Conservation (phyloP, 2,888 invertebrate genomes). For the Rhodophaea formosa region DNA sequence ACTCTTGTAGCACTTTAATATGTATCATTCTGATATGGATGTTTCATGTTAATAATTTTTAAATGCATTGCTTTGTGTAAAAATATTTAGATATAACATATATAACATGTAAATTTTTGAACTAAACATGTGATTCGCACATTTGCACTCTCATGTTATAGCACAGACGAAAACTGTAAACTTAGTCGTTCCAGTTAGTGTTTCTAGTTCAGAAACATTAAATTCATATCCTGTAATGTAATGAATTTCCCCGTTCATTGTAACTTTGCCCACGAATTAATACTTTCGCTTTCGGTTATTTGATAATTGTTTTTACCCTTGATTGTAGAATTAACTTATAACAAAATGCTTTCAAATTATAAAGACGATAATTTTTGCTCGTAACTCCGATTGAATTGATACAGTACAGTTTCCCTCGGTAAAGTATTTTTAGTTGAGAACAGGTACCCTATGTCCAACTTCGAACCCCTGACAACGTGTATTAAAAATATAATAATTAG, state of each 20-base stretch:
- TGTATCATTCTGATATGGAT: too few relatives aligned
- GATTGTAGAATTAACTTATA: too few relatives aligned
- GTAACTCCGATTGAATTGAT: too few relatives aligned
- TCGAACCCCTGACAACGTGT: too few relatives aligned
- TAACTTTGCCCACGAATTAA: neutral
- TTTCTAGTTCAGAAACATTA: constrained; percentile 2
- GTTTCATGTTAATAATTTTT: too few relatives aligned
- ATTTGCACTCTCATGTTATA: neutral
- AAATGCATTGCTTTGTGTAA: neutral
- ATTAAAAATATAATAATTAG: too few relatives aligned
- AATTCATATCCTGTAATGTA: neutral
- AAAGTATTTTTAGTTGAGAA: too few relatives aligned
- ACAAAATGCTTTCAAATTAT: too few relatives aligned
- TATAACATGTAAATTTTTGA: neutral
- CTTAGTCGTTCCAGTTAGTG: constrained; percentile 2
- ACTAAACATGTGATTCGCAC: neutral
- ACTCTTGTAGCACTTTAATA: too few relatives aligned
- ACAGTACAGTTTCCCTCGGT: too few relatives aligned
- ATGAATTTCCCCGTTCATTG: neutral
- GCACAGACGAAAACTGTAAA: neutral
- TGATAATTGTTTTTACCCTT: neutral
- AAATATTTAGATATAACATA: neutral
- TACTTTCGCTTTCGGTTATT: neutral
- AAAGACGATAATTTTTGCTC: too few relatives aligned
- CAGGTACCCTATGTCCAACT: too few relatives aligned